Percentiles rank a stretch among this genome's conserved stretches.
phyloP scores from a whole-genome alignment of 2,888 invertebrate genomes.

The Erebia aethiops region DNA sequence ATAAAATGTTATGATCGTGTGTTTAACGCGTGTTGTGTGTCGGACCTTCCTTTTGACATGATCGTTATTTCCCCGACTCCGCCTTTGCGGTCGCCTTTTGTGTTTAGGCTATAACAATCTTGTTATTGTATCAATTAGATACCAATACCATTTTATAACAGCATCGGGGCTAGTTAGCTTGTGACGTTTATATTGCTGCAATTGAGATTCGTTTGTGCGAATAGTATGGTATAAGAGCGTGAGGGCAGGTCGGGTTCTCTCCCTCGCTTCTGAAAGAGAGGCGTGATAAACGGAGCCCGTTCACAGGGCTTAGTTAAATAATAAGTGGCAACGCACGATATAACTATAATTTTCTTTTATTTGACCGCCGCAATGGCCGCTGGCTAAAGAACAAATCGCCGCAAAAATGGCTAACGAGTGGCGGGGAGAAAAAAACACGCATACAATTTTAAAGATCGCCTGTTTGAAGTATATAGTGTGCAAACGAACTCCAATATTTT shows the following conservation, averaged over 20 bases:
- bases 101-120: conserved; percentile 74
- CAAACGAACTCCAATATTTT: conserved; percentile 1
- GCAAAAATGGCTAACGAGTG: conserved; percentile 73
- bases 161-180: conserved; percentile 67
- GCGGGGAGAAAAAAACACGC: conserved; percentile 58
- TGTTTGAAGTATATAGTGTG: conserved; percentile 29
- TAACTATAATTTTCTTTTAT: conserved; percentile 79
- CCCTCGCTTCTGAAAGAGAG: conserved; percentile 47
- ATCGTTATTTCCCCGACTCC: conserved; percentile 75
- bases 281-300: conserved; percentile 68
- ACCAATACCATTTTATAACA: conserved; percentile 66
- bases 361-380: conserved; percentile 65
- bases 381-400: conserved; percentile 61
- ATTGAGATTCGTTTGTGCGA: conserved; percentile 58
- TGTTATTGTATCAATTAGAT: conserved; percentile 79
- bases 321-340: conserved; percentile 73
- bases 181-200: conserved; percentile 47
- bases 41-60: conserved; percentile 81
- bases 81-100: conserved; percentile 78
- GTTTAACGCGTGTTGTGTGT: conserved; percentile 82
- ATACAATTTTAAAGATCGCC: conserved; percentile 54
- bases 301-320: conserved; percentile 78
- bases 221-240: conserved; percentile 46
- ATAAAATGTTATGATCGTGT: conserved; percentile 83
- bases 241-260: conserved; percentile 26